These are phyloP conservation scores for Struthidea cinerea DNA, from an alignment of 2,113 vertebrate species.

Conservation along the genomic window DNA sequence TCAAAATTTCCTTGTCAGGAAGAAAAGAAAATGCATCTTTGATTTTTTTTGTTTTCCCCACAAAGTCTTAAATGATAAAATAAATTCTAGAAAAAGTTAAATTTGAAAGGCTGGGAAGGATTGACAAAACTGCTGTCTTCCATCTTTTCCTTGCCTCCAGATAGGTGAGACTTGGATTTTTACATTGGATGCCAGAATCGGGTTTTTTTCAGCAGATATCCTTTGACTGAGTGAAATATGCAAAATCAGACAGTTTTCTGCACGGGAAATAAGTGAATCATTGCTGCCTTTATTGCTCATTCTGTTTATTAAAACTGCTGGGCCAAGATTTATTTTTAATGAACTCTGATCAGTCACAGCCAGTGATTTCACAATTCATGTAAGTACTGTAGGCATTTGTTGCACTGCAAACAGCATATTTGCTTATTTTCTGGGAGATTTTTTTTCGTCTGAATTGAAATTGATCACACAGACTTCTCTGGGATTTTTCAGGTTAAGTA, in stretches of 20 bases:
- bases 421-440: constrained; percentile 37
- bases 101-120: background rate
- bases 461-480: background rate
- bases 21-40: background rate
- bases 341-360: constrained; percentile 51
- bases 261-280: background rate
- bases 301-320: constrained; percentile 19
- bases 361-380: constrained; percentile 46
- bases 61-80: background rate
- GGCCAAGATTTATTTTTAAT: constrained; percentile 60
- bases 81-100: background rate
- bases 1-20: background rate
- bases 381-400: constrained; percentile 16
- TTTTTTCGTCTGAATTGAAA: background rate
- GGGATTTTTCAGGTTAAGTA: constrained; percentile 12
- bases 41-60: background rate
- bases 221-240: constrained; percentile 23
- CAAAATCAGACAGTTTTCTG: constrained; percentile 5
- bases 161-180: background rate
- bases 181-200: background rate
- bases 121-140: background rate
- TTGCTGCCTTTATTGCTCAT: constrained; percentile 25
- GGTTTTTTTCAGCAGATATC: background rate
- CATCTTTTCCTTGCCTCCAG: background rate
- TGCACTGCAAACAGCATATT: constrained; percentile 31